These are phyloP conservation scores for Sminthurinus aureus DNA, from an alignment of 2,888 invertebrate genomes.

Conservation along the genomic window DNA sequence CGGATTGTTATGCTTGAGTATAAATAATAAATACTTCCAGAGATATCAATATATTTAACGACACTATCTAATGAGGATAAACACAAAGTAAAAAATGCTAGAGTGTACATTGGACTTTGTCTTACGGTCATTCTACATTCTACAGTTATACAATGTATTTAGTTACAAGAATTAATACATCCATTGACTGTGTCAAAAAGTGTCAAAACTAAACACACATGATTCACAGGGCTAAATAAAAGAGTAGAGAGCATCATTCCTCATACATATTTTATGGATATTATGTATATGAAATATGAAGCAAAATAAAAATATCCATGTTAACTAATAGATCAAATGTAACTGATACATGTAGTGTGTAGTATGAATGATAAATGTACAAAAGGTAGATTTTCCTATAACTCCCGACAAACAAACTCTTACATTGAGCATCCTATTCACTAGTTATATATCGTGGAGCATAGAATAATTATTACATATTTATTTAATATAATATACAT, in stretches of 20 bases:
- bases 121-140: too few species aligned
- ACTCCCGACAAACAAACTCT: not conserved
- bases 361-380: not conserved
- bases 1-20: too few species aligned
- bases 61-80: too few species aligned
- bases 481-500: too few species aligned
- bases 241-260: not conserved
- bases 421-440: not conserved
- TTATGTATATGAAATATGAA: not conserved
- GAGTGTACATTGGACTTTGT: too few species aligned
- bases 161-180: too few species aligned
- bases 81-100: too few species aligned
- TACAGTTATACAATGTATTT: too few species aligned
- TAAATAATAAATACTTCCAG: too few species aligned
- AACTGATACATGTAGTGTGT: not conserved
- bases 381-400: not conserved
- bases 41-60: too few species aligned
- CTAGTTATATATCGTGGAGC: not conserved
- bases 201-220: not conserved
- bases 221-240: not conserved
- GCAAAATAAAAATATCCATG: not conserved
- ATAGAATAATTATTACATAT: too few species aligned
- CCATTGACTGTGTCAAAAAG: too few species aligned
- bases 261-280: not conserved
- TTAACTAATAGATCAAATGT: not conserved